A percentile compares a stretch with the other conserved stretches of the same genome.
Conservation (phyloP, 2,113 vertebrate genomes). For the Ciconia stormi region DNA sequence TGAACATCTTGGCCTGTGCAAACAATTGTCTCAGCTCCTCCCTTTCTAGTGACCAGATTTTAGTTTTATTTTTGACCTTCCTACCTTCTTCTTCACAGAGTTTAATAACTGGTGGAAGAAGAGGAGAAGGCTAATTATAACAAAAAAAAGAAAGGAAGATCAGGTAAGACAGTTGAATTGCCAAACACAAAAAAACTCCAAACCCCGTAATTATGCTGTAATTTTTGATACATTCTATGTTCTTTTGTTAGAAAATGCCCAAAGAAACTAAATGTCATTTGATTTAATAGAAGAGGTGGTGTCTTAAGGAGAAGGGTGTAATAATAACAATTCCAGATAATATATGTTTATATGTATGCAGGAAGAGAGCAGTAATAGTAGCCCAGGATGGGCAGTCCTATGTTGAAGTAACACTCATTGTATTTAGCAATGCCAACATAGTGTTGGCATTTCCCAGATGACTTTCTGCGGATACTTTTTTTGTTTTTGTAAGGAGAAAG, state of each 20-base stretch:
- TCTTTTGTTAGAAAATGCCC: background rate
- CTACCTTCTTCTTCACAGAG: background rate
- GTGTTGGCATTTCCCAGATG: background rate
- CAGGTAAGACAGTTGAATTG: background rate
- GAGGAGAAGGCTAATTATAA: background rate
- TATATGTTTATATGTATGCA: background rate
- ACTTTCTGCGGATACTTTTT: background rate
- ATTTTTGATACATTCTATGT: background rate
- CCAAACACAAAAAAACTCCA: background rate
- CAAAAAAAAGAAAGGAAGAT: background rate
- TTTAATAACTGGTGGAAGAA: background rate
- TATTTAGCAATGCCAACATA: background rate
- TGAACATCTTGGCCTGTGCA: background rate
- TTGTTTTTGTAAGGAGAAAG: background rate
- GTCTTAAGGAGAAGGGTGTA: background rate
- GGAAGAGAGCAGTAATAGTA: background rate
- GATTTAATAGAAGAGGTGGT: background rate
- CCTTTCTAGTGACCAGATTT: background rate
- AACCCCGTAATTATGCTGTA: background rate
- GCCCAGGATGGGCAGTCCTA: too few relatives aligned
- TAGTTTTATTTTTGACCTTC: background rate
- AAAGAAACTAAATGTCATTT: background rate
- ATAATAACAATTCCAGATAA: background rate
- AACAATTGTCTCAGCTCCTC: background rate
- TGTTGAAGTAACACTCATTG: background rate